Evolutionary conservation across 2,888 invertebrate species (phyloP).

Genomic region (Ptilodon capucinus): DNA sequence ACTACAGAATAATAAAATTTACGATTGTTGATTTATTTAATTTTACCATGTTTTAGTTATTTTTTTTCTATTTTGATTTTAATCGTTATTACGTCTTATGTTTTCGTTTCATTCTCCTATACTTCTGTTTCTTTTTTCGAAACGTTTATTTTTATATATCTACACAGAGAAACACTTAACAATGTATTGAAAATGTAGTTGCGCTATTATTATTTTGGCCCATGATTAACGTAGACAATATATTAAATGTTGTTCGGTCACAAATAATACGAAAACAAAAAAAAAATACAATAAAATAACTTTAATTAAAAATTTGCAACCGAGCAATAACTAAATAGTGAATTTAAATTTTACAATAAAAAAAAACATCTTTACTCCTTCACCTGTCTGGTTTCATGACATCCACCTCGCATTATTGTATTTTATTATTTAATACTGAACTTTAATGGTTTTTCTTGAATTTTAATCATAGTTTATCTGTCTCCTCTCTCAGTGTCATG

Average conservation of each 20-base stretch:
- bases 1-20: slow-evolving; percentile 50
- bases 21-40: slow-evolving; percentile 39
- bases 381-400: slow-evolving; percentile 73
- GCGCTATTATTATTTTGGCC: slow-evolving; percentile 74
- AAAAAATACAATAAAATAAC: slow-evolving; percentile 3
- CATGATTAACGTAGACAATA: slow-evolving; percentile 74
- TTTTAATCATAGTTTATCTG: slow-evolving; percentile 27
- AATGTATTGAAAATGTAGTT: slow-evolving; percentile 67
- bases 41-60: slow-evolving; percentile 46
- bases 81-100: slow-evolving; percentile 41
- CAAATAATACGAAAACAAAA: slow-evolving; percentile 53
- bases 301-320: slow-evolving; percentile 48
- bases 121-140: slow-evolving; percentile 68
- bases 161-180: slow-evolving; percentile 83
- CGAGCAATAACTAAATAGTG: slow-evolving; percentile 62
- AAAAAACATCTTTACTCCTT: slow-evolving; percentile 45
- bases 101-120: slow-evolving; percentile 66
- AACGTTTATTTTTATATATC: slow-evolving; percentile 66
- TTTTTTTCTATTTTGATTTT: slow-evolving; percentile 51
- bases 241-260: slow-evolving; percentile 61
- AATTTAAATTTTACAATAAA: slow-evolving; percentile 60
- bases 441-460: slow-evolving; percentile 32
- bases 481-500: no score
- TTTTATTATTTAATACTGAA: slow-evolving; percentile 24
- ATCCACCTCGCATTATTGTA: no score